Percentiles rank a stretch among this genome's conserved stretches.
Conservation (phyloP, 2,113 vertebrate genomes). For the Scatophagus argus region DNA sequence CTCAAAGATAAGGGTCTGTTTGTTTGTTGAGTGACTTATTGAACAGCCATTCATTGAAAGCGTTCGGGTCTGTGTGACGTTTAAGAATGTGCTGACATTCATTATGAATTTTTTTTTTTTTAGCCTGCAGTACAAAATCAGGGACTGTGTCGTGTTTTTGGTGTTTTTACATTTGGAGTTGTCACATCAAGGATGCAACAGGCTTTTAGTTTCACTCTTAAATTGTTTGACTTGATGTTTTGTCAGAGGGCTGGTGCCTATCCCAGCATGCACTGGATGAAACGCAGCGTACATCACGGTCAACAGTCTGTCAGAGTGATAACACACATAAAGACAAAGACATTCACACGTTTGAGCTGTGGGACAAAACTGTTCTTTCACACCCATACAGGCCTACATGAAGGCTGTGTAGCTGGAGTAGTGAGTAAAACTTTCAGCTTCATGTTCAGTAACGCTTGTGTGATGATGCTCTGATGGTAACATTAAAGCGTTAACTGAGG, state of each 20-base stretch:
- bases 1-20: conserved; percentile 6
- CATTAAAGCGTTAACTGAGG: too few relatives aligned
- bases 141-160: not conserved
- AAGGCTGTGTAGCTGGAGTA: too few relatives aligned
- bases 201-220: not conserved
- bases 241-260: too few relatives aligned
- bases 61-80: not conserved
- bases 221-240: not conserved
- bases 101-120: not conserved
- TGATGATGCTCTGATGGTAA: too few relatives aligned
- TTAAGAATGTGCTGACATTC: conserved; percentile 6
- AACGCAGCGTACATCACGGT: not conserved
- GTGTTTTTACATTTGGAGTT: not conserved
- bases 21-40: conserved; percentile 15
- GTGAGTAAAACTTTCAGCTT: too few relatives aligned
- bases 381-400: too few relatives aligned
- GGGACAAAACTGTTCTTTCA: not conserved
- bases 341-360: conserved; percentile 3
- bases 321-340: not conserved
- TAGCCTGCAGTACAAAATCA: conserved; percentile 1
- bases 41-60: not conserved
- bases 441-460: too few relatives aligned
- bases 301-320: not conserved
- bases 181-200: not conserved
- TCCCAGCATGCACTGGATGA: conserved; percentile 1